Base-by-base conservation (phyloP, 2,797 vertebrate species). In the Pyrocephalus nanus region DNA sequence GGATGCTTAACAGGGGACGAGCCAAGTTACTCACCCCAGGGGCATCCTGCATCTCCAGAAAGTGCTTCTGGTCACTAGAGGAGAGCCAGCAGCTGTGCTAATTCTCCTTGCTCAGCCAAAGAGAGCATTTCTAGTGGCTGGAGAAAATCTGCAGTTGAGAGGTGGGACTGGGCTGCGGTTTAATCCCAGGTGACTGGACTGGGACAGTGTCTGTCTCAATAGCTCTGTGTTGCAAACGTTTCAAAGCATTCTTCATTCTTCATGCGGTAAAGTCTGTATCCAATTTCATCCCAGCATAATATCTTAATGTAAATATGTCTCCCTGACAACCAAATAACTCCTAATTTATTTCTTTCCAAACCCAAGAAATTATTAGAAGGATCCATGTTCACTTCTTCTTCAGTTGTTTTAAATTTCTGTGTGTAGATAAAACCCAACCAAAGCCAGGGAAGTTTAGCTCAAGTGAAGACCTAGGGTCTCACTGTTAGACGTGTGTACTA, bases 201-300 rank as follows among this genome's bases (percentile, higher is more conserved):
- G 76, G 90, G 90, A 89, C 74, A 83, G 43, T 69, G 84, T 94
- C 83, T 90, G 77, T 76, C 78, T 91, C 84, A 67, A 80, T 42
- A 89, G 92, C 72, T 93, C 77, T 91, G 81, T 94, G 89, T 96
- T 93, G 62, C 74, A 76, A 94, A 88, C 0, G 26, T 92, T 78
- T 89, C 65, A 90, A 95, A 95, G 45, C 76, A 90, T 95, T 94
- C 66, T 84, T 93, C 91, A 72, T 96, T 94, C 86, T 83, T 90
- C 89, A 91, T 81, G 64, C 18, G 0, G 60, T 91, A 72, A 42
- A 71, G 80, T 87, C 80, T 90, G 79, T 93, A 92, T 78, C 42
- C 70, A 67, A 9, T 91, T 93, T 88, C 95, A 93, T 96, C 85
- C 65, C 76, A 88, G 74, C 91, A 88, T 88, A 88, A 80, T 47